These are phyloP conservation scores for Anthrax anthrax DNA, from an alignment of 2,888 invertebrate species.

Conservation along the genomic window DNA sequence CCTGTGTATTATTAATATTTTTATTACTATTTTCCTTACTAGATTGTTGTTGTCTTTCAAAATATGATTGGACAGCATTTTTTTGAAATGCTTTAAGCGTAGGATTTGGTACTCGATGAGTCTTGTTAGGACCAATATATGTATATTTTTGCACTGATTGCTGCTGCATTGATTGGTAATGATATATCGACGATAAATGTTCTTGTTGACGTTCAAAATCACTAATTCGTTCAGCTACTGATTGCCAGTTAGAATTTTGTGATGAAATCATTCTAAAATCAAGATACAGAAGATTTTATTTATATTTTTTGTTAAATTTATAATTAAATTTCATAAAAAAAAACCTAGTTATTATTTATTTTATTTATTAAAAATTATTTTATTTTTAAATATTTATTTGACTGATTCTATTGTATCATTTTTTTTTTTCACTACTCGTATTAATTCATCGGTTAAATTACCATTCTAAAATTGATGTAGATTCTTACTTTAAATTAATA, in stretches of 20 bases:
- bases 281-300: too few relatives aligned
- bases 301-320: too few relatives aligned
- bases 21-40: slow-evolving; percentile 16
- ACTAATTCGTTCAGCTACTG: slow-evolving; percentile 50
- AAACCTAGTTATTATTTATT: too few relatives aligned
- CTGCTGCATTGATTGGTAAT: slow-evolving; percentile 31
- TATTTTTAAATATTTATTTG: too few relatives aligned
- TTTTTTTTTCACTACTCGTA: too few relatives aligned
- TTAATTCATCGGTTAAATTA: too few relatives aligned
- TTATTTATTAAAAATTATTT: too few relatives aligned
- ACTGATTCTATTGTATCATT: too few relatives aligned
- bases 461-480: too few relatives aligned
- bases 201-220: slow-evolving; percentile 42
- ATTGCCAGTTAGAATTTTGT: slow-evolving; percentile 35
- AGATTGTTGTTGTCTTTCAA: slow-evolving; percentile 51
- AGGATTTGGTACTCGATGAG: slow-evolving; percentile 53
- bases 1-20: slow-evolving; percentile 2
- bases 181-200: slow-evolving; percentile 13
- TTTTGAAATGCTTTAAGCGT: slow-evolving; percentile 70
- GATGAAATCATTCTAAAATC: slow-evolving; percentile 6
- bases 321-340: too few relatives aligned
- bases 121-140: slow-evolving; percentile 58
- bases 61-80: slow-evolving; percentile 66
- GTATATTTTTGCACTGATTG: slow-evolving; percentile 43
- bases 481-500: too few relatives aligned